phyloP scores from a whole-genome alignment of 2,113 vertebrate genomes.

The Reinhardtius hippoglossoides region DNA sequence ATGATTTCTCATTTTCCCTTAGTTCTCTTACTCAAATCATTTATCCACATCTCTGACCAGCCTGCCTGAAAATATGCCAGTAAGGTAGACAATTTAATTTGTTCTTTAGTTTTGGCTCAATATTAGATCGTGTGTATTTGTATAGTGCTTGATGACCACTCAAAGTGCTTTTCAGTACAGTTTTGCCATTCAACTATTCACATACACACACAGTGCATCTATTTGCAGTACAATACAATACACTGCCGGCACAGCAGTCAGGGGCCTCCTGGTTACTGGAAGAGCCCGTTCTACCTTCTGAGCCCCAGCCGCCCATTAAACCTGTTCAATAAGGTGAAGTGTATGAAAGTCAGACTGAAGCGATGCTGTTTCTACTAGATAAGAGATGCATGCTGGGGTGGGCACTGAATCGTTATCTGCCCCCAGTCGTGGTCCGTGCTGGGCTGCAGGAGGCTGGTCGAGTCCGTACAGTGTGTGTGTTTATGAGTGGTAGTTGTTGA shows the following conservation, averaged over 20 bases:
- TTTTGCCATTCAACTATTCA: too few relatives aligned
- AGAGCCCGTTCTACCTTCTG: too few relatives aligned
- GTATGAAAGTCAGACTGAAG: slow-evolving; percentile 23
- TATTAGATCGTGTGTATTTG: too few relatives aligned
- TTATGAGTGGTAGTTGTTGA: too few relatives aligned
- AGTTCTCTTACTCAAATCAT: slow-evolving; percentile 3
- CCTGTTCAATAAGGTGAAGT: slow-evolving; percentile 13
- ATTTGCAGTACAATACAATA: too few relatives aligned
- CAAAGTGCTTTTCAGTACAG: too few relatives aligned
- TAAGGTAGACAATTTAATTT: slow-evolving; percentile 23
- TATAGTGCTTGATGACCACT: too few relatives aligned
- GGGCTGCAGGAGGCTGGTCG: slow-evolving; percentile 30
- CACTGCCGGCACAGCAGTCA: too few relatives aligned
- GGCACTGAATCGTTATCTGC: slow-evolving; percentile 21
- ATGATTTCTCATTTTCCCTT: slow-evolving; percentile 21
- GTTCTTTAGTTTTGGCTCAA: slow-evolving; percentile 1
- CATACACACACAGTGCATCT: too few relatives aligned
- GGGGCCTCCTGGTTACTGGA: too few relatives aligned
- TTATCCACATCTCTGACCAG: slow-evolving; percentile 37
- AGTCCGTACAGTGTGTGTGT: slow-evolving; percentile 13
- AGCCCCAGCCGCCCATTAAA: too few relatives aligned
- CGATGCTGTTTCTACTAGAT: slow-evolving; percentile 14
- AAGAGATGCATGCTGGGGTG: slow-evolving; percentile 38
- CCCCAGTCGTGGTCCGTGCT: not conserved
- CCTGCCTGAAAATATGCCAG: slow-evolving; percentile 35